Evolutionary conservation across 1,140 invertebrate species (phyloP).

Genomic region (Thaumetopoea pityocampa): DNA sequence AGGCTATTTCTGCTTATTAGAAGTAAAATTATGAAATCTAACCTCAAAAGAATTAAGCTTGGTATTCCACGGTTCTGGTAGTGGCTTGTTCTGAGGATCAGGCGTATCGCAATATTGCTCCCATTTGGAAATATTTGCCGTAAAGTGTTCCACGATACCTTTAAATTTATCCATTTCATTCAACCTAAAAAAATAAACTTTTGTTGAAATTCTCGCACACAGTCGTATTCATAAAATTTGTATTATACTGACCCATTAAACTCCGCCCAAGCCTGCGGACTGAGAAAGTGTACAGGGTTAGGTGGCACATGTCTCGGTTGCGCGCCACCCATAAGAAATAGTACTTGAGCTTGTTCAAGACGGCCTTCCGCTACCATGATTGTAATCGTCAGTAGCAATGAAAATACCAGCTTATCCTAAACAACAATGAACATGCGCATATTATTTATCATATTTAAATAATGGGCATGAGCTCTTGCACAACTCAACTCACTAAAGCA

Average conservation of each 20-base stretch:
- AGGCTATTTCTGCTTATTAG: no score
- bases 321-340: constrained; percentile 94
- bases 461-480: no score
- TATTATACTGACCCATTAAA: constrained; percentile 59
- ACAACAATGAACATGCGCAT: no score
- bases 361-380: constrained; percentile 83
- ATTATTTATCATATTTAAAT: no score
- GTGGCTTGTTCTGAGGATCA: constrained; percentile 80
- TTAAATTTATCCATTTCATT: constrained; percentile 73
- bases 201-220: no score
- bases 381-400: constrained; percentile 89
- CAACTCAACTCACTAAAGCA: no score
- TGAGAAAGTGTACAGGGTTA: constrained; percentile 56
- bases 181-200: constrained; percentile 46
- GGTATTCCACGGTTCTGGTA: constrained; percentile 83
- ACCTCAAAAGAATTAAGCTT: constrained; percentile 85
- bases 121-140: constrained; percentile 80
- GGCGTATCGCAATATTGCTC: constrained; percentile 83
- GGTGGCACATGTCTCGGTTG: constrained; percentile 39
- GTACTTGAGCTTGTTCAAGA: constrained; percentile 86
- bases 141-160: constrained; percentile 80
- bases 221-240: no score
- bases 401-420: no score
- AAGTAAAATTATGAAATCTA: no score
- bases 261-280: constrained; percentile 88